Evolutionary conservation across 1,140 invertebrate species (phyloP), one percentile per base, ranked within the genome.

Genomic region (Caenorhabditis brenneri): DNA sequence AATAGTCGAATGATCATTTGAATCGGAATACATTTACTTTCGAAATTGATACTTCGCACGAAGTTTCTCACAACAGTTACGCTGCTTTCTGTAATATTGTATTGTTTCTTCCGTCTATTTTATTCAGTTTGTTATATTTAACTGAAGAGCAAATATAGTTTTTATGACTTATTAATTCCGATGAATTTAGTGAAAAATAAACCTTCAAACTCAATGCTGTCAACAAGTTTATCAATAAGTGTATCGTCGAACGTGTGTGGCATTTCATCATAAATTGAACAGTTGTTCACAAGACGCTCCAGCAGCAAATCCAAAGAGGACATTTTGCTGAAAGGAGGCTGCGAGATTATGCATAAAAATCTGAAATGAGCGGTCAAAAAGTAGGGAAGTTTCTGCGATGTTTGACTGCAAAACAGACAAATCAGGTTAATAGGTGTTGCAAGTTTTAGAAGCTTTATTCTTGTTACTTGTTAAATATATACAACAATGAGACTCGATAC

Each of bases 161-260:
- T n/a, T n/a, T n/a, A n/a, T n/a, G n/a, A n/a, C n/a, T n/a, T n/a
- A n/a, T n/a, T n/a, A n/a, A n/a, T n/a, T n/a, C n/a, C n/a, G n/a
- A n/a, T n/a, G n/a, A n/a, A n/a, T n/a, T n/a, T n/a, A n/a, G n/a
- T n/a, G n/a, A n/a, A n/a, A n/a, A n/a, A n/a, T 5, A 51, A 53
- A 84, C 83, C 83, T 39, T 53, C 31, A 31, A 78, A 53, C 15
- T 85, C 48, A 46, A 82, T 36, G 29, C 31, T 36, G 19, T 85
- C 84, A 16, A 85, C 27, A 19, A 85, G 31, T 65, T 81, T 81
- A 53, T 85, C 84, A 16, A 85, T 60, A 5, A 85, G 60, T n/a
- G 84, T 85, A 27, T 85, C 84, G n/a, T 85, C 84, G 29, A 85
- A 65, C 10, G 49, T 48, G 31, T 85, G 84, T 9, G 84, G 84